Base-by-base conservation (phyloP, 2,113 vertebrate genomes). In the Candoia aspera region DNA sequence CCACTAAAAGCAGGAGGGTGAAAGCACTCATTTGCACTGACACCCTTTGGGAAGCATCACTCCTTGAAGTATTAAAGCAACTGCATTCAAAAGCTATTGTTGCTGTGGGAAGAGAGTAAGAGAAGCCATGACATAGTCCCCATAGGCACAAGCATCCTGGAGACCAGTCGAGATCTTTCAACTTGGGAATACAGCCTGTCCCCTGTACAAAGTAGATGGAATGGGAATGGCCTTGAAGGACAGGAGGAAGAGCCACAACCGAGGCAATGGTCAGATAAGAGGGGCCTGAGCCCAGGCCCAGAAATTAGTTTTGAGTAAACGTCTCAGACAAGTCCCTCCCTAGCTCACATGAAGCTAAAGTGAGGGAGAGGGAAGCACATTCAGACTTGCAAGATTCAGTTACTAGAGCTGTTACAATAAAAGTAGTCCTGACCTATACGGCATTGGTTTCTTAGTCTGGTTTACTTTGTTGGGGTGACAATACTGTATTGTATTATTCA, bases 401-500 rank as follows among this genome's bases (percentile, higher is more conserved):
- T 73, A 21, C 19, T 37, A 17, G 37, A 79, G 37, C 2, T 33
- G 0, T 79, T 37, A 33, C 37, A 79, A 37, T 21, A 37, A 79
- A 79, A 79, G 8, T 37, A 79, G 19, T 37, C 68, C 33, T 37
- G 33, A 37, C 37, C 68, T 79, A 37, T 37, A 21, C 8, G 68
- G 33, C 68, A 17, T 2, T 79, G 21, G 15, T 79, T 79, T 37
- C 33, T 37, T 37, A 79, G 17, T 37, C 19, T 73, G 8, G 64
- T 33, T 5, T n/a, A 33, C 64, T n/a, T 73, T 73, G n/a, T 73
- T 37, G 0, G 6, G 0, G 0, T 53, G 24, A 0, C 19, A 0
- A 3, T 58, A 37, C 0, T 57, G 37, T 0, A 1, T 93, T 37
- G 46, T 4, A 0, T 11, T 4, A 1, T 8, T 24, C 37, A 19